These are phyloP conservation scores for Oryzias javanicus DNA, from an alignment of 2,113 vertebrate species.

Conservation along the genomic window DNA sequence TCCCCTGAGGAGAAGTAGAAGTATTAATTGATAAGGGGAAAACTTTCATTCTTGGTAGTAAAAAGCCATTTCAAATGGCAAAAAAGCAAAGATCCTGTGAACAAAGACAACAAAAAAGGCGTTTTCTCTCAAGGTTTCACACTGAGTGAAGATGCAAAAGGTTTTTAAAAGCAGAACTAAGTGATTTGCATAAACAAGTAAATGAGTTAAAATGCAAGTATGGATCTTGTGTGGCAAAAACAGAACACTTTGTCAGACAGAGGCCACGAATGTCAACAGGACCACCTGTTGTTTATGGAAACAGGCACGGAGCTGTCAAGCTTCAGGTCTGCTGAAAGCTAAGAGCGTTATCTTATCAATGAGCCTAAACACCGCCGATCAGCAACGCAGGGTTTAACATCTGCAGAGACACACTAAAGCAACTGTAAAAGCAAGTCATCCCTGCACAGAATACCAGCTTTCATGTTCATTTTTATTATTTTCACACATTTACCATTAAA, in stretches of 20 bases:
- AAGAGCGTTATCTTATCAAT: conserved; percentile 59
- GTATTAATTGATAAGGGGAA: conserved; percentile 2
- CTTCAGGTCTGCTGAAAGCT: conserved; percentile 27
- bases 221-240: conserved; percentile 38
- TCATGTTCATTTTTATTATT: not conserved
- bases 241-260: conserved; percentile 34
- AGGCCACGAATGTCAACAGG: conserved; percentile 30
- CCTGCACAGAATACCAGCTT: conserved; percentile 1
- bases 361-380: conserved; percentile 26
- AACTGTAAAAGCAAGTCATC: conserved; percentile 9
- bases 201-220: conserved; percentile 32
- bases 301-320: conserved; percentile 30
- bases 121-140: no score
- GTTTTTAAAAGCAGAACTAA: not conserved
- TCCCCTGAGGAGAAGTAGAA: conserved; percentile 25
- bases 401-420: conserved; percentile 15
- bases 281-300: conserved; percentile 73
- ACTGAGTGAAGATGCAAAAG: no score
- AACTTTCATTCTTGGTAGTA: no score
- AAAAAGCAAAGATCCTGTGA: conserved; percentile 49
- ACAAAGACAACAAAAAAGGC: conserved; percentile 26
- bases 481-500: not conserved
- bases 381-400: conserved; percentile 37
- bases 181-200: conserved; percentile 2
- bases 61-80: conserved; percentile 34